These are phyloP conservation scores for Passer montanus DNA, from an alignment of 2,113 vertebrate species.

Conservation along the genomic window DNA sequence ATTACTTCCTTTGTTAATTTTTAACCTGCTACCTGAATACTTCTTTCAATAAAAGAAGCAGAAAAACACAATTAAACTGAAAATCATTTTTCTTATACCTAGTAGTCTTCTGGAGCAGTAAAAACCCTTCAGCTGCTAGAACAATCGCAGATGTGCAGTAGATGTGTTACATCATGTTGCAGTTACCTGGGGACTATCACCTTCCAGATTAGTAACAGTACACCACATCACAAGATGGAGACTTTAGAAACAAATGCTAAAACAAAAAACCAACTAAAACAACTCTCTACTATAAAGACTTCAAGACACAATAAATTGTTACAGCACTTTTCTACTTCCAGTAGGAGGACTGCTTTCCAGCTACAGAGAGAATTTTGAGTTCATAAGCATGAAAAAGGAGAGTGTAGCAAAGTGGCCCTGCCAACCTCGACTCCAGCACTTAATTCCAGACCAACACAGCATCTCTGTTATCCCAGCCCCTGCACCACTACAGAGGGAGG, in stretches of 20 bases:
- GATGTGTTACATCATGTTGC: background rate
- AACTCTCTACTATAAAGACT: background rate
- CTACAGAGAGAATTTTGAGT: background rate
- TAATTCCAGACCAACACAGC: background rate
- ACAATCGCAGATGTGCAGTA: background rate
- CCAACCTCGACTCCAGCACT: background rate
- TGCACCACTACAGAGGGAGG: background rate
- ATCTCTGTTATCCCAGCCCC: background rate
- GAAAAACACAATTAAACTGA: background rate
- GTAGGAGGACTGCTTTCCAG: background rate
- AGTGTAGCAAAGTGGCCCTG: fast-evolving
- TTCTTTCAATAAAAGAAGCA: background rate
- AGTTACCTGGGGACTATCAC: background rate
- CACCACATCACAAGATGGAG: background rate
- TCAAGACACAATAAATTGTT: background rate
- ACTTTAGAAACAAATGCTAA: background rate
- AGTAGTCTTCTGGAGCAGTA: background rate
- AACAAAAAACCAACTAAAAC: background rate
- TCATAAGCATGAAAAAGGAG: background rate
- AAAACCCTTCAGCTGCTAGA: background rate
- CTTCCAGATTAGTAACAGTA: background rate
- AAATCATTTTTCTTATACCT: background rate
- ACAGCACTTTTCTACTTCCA: background rate
- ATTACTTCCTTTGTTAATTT: background rate
- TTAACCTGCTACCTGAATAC: background rate